Evolutionary conservation across 2,113 vertebrate genomes (phyloP).

Genomic region (Ptilonorhynchus violaceus): DNA sequence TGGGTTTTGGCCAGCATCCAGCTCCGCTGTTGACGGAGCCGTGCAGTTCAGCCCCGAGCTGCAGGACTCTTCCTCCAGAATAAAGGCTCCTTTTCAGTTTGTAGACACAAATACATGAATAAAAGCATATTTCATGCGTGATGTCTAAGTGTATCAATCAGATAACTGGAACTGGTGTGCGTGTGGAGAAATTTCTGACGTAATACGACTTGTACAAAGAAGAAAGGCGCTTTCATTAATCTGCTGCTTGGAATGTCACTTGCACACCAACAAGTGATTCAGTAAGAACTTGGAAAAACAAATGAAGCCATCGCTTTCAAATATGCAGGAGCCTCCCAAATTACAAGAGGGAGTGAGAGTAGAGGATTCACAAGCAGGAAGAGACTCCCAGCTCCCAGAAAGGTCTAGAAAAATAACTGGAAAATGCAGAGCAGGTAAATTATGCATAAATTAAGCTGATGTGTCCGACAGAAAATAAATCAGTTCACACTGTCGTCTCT

Average conservation of each 20-base stretch:
- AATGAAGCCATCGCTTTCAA: background rate
- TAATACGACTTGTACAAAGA: background rate
- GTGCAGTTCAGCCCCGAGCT: background rate
- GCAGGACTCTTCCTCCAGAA: slow-evolving; percentile 43
- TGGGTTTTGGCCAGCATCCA: background rate
- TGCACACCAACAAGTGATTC: slow-evolving; percentile 15
- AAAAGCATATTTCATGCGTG: slow-evolving; percentile 63
- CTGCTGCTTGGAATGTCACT: slow-evolving; percentile 18
- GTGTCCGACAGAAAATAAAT: background rate
- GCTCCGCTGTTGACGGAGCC: background rate
- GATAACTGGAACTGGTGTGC: slow-evolving; percentile 52
- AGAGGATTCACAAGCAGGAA: background rate
- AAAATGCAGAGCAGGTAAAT: background rate
- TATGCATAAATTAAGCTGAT: background rate
- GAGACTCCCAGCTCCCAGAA: background rate
- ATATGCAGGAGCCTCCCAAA: background rate
- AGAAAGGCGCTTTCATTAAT: slow-evolving; percentile 42
- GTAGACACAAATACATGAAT: slow-evolving; percentile 29
- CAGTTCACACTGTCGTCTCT: background rate
- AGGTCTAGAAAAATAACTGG: background rate
- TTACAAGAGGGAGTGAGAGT: background rate
- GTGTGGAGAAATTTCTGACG: slow-evolving; percentile 50
- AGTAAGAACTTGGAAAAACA: slow-evolving; percentile 1
- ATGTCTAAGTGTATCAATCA: slow-evolving; percentile 59
- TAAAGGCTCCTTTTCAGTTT: slow-evolving; percentile 57